Base-by-base conservation (phyloP, 2,797 vertebrate species). In the Macropodus opercularis region DNA sequence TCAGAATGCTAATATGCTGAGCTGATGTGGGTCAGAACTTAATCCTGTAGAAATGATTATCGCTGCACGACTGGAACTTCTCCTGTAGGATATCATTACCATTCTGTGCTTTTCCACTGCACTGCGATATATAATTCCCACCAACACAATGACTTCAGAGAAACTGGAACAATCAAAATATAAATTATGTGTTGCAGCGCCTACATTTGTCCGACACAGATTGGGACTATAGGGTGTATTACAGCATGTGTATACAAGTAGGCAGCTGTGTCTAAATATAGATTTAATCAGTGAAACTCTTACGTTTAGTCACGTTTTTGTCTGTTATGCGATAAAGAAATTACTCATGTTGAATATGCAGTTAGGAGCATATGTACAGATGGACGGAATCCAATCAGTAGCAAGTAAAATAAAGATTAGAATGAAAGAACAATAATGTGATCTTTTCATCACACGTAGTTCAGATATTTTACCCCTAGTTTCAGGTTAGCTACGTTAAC, bases 11-110 rank as follows among this genome's bases (percentile, higher is more conserved):
- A 87, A 91, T 89, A 81, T 80, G 82, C 80, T 24, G 22, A 64
- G 80, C 83, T 88, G 83, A 90, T 91, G 88, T 90, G 85, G 89
- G 89, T 89, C 87, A 89, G 83, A 85, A 84, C 83, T 87, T 91
- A 90, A 91, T 91, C 88, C 87, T 88, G 86, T 88, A 86, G 82
- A 91, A 87, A 87, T 91, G 85, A 90, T 90, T 89, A 88, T 88
- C 83, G 61, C 86, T 82, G 82, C 83, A 72, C 63, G 55, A 70
- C 81, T 87, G 88, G 72, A 90, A 89, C 85, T 86, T 86, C 77
- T 88, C 80, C 83, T 86, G 81, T 78, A 84, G 85, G 79, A 85
- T 88, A 87, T 87, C 84, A 86, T 89, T 89, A 86, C 75, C 79
- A 84, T 84, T 83, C 75, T 70, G 81, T 67, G 81, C 69, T 85